A percentile compares a stretch with the other conserved stretches of the same genome.
Conservation (phyloP, 2,113 vertebrate species). For the Macaca nemestrina region DNA sequence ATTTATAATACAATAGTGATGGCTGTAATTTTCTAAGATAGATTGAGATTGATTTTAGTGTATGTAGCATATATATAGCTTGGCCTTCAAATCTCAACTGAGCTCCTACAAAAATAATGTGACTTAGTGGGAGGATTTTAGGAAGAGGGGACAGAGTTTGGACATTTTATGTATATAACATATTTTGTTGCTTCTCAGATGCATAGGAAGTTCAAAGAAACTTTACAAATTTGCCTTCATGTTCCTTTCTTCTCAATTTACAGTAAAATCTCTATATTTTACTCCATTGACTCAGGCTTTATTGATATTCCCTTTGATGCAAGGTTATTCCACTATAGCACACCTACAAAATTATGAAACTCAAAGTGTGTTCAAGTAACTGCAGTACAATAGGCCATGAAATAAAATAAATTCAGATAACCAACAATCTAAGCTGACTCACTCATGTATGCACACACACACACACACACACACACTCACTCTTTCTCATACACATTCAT, state of each 20-base stretch:
- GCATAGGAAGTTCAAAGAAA: background rate
- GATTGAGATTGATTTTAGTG: background rate
- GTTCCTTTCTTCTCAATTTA: constrained; percentile 42
- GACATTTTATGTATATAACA: background rate
- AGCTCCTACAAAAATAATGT: background rate
- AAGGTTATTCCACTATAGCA: background rate
- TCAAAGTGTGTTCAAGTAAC: background rate
- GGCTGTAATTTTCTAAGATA: background rate
- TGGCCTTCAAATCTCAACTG: background rate
- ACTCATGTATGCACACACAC: background rate
- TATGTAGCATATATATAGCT: background rate
- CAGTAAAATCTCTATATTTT: constrained; percentile 32
- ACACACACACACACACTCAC: background rate
- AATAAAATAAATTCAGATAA: background rate
- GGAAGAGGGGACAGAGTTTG: background rate
- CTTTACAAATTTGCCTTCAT: constrained; percentile 5
- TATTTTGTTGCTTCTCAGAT: background rate
- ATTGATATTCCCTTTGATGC: constrained; percentile 31
- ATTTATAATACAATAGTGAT: background rate
- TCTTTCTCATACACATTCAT: background rate
- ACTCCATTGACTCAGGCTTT: constrained; percentile 30
- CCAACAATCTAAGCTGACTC: background rate
- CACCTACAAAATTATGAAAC: background rate
- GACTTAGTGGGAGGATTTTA: background rate
- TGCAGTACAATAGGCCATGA: background rate